Base-by-base conservation (phyloP, 2,113 vertebrate species). In the Aleadryas rufinucha region DNA sequence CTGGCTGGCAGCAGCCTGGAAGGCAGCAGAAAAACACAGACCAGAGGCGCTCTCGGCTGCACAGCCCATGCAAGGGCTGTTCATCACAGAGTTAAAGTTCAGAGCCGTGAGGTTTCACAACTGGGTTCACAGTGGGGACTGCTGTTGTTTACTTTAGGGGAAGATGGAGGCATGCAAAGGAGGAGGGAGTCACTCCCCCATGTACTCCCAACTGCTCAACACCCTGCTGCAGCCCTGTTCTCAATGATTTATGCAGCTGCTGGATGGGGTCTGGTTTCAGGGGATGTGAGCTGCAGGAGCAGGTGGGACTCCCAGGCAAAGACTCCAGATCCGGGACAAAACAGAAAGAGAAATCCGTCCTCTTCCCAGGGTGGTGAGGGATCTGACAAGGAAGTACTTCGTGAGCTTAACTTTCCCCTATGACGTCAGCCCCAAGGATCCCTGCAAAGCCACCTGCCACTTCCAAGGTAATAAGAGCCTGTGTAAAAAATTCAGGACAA, bases 211-310 rank as follows among this genome's bases (percentile, higher is more conserved):
- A 96, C 86, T 86, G 89, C 85, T 89, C 2, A 39, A 92, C 82
- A 82, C 85, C 89, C 82, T 0, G 3, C 65, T 35, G 77, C 90
- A 87, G 78, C n/a, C 44, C 89, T 10, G 66, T 47, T 91, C 57
- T 1, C 85, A 65, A 64, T 79, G 87, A 91, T 95, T 93, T 87
- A 80, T 49, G 88, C 97, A 98, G 97, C 97, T 97, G 97, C 81
- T 79, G 35, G 22, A 66, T 5, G 52, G 87, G 72, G 15, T 98
- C 89, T 45, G 81, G 75, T 98, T 98, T 97, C 97, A 96, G 45
- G 86, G 72, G 76, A 87, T 47, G 35, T 96, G 97, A 97, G 93
- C 60, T 92, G 95, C 77, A 77, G 96, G 70, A 97, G 90, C 97
- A 98, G 97, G 97, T 97, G 97, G 93, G 95, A 74, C 72, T 87